phyloP scores from a whole-genome alignment of 2,113 vertebrate genomes.

The Carassius carassius region DNA sequence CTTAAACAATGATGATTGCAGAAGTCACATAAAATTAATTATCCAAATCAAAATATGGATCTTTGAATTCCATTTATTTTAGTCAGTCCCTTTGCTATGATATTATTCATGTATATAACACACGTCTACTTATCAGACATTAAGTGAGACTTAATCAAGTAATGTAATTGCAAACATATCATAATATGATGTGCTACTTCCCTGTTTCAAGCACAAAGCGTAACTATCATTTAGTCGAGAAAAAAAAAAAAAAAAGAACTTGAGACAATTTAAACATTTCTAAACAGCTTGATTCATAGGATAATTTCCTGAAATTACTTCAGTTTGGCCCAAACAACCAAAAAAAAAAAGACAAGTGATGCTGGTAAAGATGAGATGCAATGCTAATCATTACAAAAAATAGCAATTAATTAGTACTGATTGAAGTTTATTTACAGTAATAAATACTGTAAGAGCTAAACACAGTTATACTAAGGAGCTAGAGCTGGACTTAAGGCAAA shows the following conservation, averaged over 20 bases:
- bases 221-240: constrained; percentile 7
- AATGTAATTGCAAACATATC: background rate
- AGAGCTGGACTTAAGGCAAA: constrained; percentile 32
- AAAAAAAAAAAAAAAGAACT: background rate
- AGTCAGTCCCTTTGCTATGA: constrained; percentile 29
- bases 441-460: constrained; percentile 32
- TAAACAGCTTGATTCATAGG: background rate
- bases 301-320: background rate
- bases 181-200: constrained; percentile 1
- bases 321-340: background rate
- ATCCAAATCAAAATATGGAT: constrained; percentile 5
- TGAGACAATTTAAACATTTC: background rate
- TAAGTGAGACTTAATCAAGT: background rate
- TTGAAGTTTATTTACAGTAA: constrained; percentile 35
- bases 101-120: background rate
- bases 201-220: background rate
- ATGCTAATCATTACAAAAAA: background rate
- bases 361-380: background rate
- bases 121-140: background rate
- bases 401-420: constrained; percentile 31
- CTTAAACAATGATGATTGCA: constrained; percentile 3
- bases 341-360: background rate
- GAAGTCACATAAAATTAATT: background rate
- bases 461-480: constrained; percentile 18
- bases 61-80: background rate